phyloP scores from a whole-genome alignment of 2,113 vertebrate species.

The Lethenteron reissneri region DNA sequence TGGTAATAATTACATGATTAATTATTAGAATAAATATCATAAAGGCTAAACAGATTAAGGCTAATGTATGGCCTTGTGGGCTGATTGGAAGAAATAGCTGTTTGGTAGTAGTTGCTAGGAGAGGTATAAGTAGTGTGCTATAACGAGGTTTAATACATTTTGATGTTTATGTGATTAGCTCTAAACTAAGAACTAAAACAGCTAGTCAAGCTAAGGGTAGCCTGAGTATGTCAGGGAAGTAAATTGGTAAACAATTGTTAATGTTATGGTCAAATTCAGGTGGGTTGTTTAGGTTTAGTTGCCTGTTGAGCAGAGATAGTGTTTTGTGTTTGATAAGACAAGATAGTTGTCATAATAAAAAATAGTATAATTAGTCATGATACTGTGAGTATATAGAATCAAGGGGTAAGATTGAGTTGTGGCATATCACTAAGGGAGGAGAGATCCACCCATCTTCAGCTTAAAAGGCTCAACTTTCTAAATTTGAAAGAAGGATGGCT shows the following conservation, averaged over 20 bases:
- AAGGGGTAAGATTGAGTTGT: constrained; percentile 13
- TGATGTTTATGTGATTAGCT: constrained; percentile 7
- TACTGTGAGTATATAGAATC: constrained; percentile 6
- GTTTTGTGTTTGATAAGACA: not conserved
- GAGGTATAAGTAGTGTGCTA: constrained; percentile 8
- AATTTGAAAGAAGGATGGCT: constrained; percentile 12
- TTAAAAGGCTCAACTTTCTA: constrained; percentile 19
- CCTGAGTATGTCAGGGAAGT: constrained; percentile 13
- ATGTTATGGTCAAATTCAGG: not conserved
- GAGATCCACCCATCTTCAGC: constrained; percentile 13
- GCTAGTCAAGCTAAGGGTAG: constrained; percentile 12
- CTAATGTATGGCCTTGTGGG: constrained; percentile 9
- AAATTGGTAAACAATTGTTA: constrained; percentile 6
- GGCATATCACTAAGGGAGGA: constrained; percentile 16
- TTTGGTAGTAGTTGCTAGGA: constrained; percentile 10
- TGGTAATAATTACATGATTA: constrained; percentile 9
- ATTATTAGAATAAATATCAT: constrained; percentile 10
- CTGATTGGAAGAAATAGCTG: constrained; percentile 9
- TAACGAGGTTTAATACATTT: constrained; percentile 7
- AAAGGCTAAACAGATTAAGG: not conserved
- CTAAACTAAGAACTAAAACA: not conserved
- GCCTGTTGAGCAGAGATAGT: constrained; percentile 3
- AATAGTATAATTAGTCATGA: constrained; percentile 8
- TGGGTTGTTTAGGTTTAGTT: too few species aligned
- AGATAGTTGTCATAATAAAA: too few species aligned